Evolutionary conservation across 2,113 vertebrate species (phyloP), one percentile per base, ranked within the genome.

Genomic region (Pterocles orientalis): DNA sequence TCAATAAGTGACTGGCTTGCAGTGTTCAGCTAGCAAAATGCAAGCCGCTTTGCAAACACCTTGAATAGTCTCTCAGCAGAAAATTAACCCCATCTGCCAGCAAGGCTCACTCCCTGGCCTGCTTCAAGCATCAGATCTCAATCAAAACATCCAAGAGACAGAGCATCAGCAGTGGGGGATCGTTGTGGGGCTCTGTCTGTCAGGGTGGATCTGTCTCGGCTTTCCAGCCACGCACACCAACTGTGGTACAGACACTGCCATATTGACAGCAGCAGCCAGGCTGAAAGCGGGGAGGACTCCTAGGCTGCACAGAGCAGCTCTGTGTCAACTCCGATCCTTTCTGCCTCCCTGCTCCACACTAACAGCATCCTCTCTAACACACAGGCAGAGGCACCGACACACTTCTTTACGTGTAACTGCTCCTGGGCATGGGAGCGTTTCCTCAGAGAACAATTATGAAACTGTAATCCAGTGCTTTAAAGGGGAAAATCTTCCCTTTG

Each of bases 311-410:
- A 73, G 85, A 96, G 76, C 92, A 82, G 89, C 90, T 92, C 93
- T 56, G 72, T 92, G 92, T 96, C 95, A 93, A 4, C 82, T 92
- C 92, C 51, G 41, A 90, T 96, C 91, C 86, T 68, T 96, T 95
- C 83, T 94, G 87, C 79, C 69, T 97, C 76, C 71, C 85, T 95
- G 87, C 93, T 82, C 91, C 56, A 9, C 24, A 0, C 80, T 56
- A 43, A 8, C 77, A 36, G 68, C 61, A 57, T 95, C 90, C 43
- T 87, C 69, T 69, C 45, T 48, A 17, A 5, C 1, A 0, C 79
- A 23, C 34, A 28, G 2, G 2, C 65, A 14, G 45, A 50, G 31
- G 39, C 73, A 70, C 43, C 4, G 4, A 65, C 3, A 1, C 1
- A 8, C 68, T 71, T 19, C 71, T 48, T 31, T 33, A 51, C 11